Evolutionary conservation across 2,888 invertebrate genomes (phyloP).

Genomic region (Therioaphis trifolii): DNA sequence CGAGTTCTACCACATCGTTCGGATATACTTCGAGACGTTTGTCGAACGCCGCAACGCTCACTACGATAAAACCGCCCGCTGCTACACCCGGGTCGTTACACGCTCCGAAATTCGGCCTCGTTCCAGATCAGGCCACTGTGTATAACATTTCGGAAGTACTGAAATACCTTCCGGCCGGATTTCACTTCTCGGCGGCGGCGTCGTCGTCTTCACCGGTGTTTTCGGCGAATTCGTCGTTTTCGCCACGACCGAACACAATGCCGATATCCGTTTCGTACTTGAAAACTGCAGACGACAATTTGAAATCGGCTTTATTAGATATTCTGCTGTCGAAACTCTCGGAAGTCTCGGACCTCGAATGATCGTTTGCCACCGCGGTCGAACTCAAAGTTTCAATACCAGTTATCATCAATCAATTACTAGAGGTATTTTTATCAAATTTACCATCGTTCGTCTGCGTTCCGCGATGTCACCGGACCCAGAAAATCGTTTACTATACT

Average conservation of each 20-base stretch:
- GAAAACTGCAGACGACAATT: background rate
- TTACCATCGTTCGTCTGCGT: too few species aligned
- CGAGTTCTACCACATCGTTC: too few species aligned
- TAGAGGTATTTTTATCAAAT: too few species aligned
- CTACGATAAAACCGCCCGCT: background rate
- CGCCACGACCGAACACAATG: background rate
- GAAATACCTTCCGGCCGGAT: background rate
- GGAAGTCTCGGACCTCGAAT: background rate
- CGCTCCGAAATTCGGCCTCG: background rate
- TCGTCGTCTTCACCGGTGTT: background rate
- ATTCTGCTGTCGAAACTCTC: background rate
- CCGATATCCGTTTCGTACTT: background rate
- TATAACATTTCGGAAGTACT: background rate
- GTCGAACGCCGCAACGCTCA: background rate
- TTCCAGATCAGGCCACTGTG: background rate
- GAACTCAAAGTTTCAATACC: too few species aligned
- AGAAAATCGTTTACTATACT: too few species aligned
- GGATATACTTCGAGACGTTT: background rate
- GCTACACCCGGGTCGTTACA: background rate
- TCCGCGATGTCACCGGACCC: too few species aligned
- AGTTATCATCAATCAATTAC: too few species aligned
- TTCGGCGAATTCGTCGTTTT: background rate
- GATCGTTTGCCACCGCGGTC: background rate
- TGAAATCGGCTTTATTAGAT: background rate
- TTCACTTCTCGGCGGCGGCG: background rate